Base-by-base conservation (phyloP, 2,113 vertebrate genomes). In the Arenaria interpres region DNA sequence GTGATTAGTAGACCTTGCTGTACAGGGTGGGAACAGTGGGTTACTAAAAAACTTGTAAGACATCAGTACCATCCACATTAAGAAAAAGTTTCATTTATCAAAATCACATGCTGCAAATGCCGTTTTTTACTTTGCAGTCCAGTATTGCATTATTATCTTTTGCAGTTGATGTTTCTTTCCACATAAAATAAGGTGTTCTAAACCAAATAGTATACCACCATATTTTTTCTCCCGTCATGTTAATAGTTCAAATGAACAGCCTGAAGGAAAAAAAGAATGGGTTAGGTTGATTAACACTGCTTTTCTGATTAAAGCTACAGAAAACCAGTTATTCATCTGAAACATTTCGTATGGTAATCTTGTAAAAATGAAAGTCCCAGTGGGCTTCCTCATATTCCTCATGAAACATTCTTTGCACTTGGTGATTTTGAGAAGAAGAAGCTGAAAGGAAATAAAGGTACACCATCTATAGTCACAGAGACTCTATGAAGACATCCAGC, bases 1-100 rank as follows among this genome's bases (percentile, higher is more conserved):
- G 80, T 99, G 99, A 68, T 98, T 99, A 90, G 98, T 64, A 56
- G 98, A 97, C 98, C 98, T 99, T 96, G 98, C 99, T 99, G 98
- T 95, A 98, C 95, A 96, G 96, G 97, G 97, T 81, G 57, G 96
- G 97, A 97, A 98, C 28, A 93, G 43, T 30, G 30, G 8, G 81
- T 98, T 97, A 97, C 39, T 14, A 83, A 90, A 88, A 81, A 33
- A 2, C 27, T 62, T 64, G 27, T 28, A 41, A 93, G 30, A 54
- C 12, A 93, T 43, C 39, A 46, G 14, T 45, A 59, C 18, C 24
- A 79, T 24, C 39, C 62, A 66, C 2, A 7, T 53, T 64, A 89
- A 89, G 53, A 75, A 73, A 85, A 89, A 60, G 14, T 7, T 2
- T 4, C 64, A 46, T 72, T 83, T 56, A 78, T 88, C 83, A 85